phyloP scores from a whole-genome alignment of 2,797 vertebrate species.

The Pelodytes ibericus region DNA sequence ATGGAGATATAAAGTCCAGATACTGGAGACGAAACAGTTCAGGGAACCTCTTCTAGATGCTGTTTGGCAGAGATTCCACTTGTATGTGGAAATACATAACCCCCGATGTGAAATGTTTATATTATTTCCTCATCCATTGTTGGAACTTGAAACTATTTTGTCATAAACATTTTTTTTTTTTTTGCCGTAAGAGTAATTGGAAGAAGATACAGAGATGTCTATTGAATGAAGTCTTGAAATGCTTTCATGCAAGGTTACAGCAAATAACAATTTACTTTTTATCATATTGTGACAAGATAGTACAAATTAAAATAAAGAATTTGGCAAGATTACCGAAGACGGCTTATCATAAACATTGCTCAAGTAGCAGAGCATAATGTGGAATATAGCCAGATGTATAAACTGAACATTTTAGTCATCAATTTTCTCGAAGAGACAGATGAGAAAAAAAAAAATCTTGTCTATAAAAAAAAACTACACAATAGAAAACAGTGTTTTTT shows the following conservation, averaged over 20 bases:
- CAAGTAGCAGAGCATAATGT: conserved; percentile 45
- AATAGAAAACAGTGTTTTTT: conserved; percentile 15
- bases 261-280: conserved; percentile 32
- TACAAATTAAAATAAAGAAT: conserved; percentile 48
- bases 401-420: conserved; percentile 45
- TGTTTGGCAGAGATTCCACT: too few species aligned
- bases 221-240: conserved; percentile 38
- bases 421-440: conserved; percentile 42
- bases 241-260: background rate
- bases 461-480: background rate
- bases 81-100: too few species aligned
- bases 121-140: background rate
- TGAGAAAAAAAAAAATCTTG: background rate
- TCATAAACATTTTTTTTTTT: conserved; percentile 20
- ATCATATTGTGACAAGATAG: conserved; percentile 20
- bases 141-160: background rate
- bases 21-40: too few species aligned
- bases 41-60: too few species aligned
- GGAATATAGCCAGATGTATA: conserved; percentile 33
- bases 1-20: too few species aligned
- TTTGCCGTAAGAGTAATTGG: conserved; percentile 31
- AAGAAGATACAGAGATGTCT: background rate
- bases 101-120: background rate
- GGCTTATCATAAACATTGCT: conserved; percentile 55
- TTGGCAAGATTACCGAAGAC: conserved; percentile 24